phyloP scores from a whole-genome alignment of 2,888 invertebrate genomes.

The Tenthredo notha region DNA sequence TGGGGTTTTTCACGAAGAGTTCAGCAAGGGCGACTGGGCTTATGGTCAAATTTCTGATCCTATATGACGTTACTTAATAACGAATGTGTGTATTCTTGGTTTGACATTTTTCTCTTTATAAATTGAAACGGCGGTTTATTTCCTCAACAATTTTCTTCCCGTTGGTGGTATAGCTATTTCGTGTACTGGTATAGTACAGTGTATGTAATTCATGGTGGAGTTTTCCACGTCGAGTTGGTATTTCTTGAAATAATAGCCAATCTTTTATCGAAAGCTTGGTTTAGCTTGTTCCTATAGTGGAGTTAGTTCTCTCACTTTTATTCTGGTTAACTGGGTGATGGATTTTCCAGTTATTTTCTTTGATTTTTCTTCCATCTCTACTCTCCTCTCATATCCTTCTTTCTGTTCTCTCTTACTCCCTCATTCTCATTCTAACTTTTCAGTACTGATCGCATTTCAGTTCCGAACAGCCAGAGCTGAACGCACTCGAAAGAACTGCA shows the following conservation, averaged over 20 bases:
- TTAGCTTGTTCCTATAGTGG: constrained; percentile 57
- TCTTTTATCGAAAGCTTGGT: constrained; percentile 68
- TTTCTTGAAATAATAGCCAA: constrained; percentile 54
- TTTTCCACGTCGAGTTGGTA: not conserved
- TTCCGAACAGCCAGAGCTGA: not conserved
- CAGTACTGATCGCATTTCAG: not conserved
- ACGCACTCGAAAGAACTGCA: constrained; percentile 58
- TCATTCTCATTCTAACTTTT: not conserved
- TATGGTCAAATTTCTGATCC: too few species aligned
- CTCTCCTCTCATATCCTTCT: constrained; percentile 27
- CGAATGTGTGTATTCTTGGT: not conserved
- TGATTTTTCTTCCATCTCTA: not conserved
- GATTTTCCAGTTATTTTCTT: constrained; percentile 61
- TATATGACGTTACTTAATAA: not conserved
- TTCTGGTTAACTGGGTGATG: constrained; percentile 70
- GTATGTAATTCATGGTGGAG: constrained; percentile 22
- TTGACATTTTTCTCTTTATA: not conserved
- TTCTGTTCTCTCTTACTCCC: constrained; percentile 18
- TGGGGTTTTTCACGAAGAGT: too few species aligned
- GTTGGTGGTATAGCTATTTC: not conserved
- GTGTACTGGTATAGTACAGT: not conserved
- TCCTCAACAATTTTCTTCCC: not conserved
- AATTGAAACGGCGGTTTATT: not conserved
- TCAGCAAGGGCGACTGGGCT: too few species aligned
- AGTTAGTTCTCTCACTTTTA: constrained; percentile 61